Conservation (phyloP, 2,113 vertebrate species). For the Epinephelus lanceolatus region DNA sequence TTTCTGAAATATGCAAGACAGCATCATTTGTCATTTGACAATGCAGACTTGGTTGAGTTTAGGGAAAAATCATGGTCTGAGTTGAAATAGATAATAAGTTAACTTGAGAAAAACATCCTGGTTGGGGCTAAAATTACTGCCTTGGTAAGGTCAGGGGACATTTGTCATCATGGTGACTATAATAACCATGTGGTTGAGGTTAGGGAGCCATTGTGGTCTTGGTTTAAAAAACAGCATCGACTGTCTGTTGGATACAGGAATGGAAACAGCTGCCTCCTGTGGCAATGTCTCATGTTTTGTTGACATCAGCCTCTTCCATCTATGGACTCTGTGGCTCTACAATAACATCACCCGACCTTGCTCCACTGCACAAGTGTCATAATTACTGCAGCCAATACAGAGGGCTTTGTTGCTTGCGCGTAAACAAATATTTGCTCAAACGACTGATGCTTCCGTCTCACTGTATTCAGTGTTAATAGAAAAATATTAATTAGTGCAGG, state of each 20-base stretch:
- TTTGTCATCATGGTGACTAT: not conserved
- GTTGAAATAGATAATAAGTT: not conserved
- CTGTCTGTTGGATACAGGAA: too few relatives aligned
- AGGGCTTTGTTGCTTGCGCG: not conserved
- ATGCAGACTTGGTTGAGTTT: not conserved
- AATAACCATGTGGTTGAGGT: too few relatives aligned
- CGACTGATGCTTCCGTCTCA: not conserved
- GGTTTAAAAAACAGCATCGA: too few relatives aligned
- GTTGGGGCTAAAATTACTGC: not conserved
- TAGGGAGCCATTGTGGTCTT: too few relatives aligned
- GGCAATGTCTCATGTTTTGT: conserved; percentile 1
- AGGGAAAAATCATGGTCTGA: not conserved
- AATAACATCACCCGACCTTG: not conserved
- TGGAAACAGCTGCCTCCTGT: not conserved
- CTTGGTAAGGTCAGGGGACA: not conserved
- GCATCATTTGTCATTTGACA: not conserved
- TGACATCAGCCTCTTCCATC: not conserved
- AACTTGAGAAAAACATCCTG: too few relatives aligned
- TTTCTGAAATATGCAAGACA: too few relatives aligned
- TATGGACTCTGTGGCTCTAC: not conserved
- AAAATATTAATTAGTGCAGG: not conserved
- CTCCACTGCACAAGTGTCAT: not conserved
- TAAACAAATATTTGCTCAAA: not conserved
- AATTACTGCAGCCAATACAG: not conserved
- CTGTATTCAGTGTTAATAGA: not conserved